These are phyloP conservation scores for Amorpha juglandis DNA, from an alignment of 2,888 invertebrate genomes.

Conservation along the genomic window DNA sequence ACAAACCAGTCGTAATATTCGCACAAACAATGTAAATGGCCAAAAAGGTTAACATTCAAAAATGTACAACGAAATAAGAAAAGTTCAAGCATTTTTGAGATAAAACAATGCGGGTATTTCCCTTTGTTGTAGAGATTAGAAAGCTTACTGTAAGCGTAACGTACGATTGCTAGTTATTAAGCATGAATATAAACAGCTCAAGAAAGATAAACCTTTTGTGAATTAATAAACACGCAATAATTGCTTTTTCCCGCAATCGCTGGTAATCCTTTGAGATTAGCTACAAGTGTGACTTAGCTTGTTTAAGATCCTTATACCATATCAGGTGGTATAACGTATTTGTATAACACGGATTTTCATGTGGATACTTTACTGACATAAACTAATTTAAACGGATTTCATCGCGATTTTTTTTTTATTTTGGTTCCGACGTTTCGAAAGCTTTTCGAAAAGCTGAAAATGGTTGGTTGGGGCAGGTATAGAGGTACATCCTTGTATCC, in stretches of 20 bases:
- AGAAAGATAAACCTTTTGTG: conserved; percentile 9
- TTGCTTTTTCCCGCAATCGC: not conserved
- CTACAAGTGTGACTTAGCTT: not conserved
- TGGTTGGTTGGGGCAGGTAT: too few relatives aligned
- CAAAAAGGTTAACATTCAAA: conserved; percentile 2
- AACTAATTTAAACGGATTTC: too few relatives aligned
- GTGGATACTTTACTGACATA: too few relatives aligned
- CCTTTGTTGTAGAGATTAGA: conserved; percentile 9
- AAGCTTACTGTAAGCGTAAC: not conserved
- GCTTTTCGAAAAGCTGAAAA: too few relatives aligned
- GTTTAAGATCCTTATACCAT: not conserved
- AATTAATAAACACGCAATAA: not conserved
- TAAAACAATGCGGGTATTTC: conserved; percentile 6
- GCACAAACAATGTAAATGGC: not conserved
- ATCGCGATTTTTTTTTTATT: too few relatives aligned
- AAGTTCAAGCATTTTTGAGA: not conserved
- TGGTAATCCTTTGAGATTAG: not conserved
- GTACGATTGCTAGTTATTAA: conserved; percentile 5
- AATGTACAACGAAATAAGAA: conserved; percentile 2
- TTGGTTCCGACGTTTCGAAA: too few relatives aligned
- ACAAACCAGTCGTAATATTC: not conserved
- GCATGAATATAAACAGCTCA: conserved; percentile 7
- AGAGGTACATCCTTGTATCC: too few relatives aligned
- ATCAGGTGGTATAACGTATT: not conserved
- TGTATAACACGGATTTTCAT: too few relatives aligned